phyloP scores from a whole-genome alignment of 35 echinoderm and acorn worm species.

The Apostichopus japonicus region DNA sequence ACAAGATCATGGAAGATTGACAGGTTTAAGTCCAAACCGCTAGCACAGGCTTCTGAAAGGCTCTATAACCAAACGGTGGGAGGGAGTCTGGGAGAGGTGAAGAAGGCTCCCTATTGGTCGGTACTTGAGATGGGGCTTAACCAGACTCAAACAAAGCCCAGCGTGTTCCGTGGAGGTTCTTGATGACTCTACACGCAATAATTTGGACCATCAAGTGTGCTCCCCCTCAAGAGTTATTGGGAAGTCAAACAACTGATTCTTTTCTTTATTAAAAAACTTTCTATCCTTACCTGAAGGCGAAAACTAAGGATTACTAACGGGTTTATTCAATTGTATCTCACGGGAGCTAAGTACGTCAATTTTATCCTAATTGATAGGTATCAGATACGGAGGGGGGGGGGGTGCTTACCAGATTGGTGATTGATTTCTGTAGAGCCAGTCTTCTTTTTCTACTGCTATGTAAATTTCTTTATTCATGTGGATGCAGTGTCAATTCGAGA shows the following conservation, averaged over 20 bases:
- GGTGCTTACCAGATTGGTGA: neutral
- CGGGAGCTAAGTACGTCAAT: conserved; percentile 10
- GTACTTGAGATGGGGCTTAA: conserved; percentile 9
- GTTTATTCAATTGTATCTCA: conserved; percentile 35
- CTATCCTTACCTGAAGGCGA: neutral
- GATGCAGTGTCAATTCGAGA: too few relatives aligned
- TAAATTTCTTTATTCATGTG: neutral
- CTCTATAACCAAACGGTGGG: conserved; percentile 38
- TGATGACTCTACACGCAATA: conserved; percentile 59
- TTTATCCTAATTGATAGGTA: conserved; percentile 42
- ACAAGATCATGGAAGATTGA: conserved; percentile 39
- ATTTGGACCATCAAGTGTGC: conserved; percentile 29
- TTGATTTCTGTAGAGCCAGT: neutral
- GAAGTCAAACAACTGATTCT: conserved; percentile 13
- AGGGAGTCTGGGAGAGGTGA: conserved; percentile 18
- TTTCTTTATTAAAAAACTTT: conserved; percentile 3
- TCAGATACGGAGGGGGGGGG: neutral
- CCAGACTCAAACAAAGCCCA: conserved; percentile 42
- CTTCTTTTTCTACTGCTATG: neutral
- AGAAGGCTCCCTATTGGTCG: conserved; percentile 36
- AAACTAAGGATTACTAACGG: conserved; percentile 29
- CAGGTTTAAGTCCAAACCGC: conserved; percentile 23
- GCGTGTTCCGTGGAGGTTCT: conserved; percentile 7
- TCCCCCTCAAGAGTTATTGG: conserved; percentile 25
- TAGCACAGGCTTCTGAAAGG: conserved; percentile 11